Base-by-base conservation (phyloP, 1,140 invertebrate genomes). In the Tetramorium alpestre region DNA sequence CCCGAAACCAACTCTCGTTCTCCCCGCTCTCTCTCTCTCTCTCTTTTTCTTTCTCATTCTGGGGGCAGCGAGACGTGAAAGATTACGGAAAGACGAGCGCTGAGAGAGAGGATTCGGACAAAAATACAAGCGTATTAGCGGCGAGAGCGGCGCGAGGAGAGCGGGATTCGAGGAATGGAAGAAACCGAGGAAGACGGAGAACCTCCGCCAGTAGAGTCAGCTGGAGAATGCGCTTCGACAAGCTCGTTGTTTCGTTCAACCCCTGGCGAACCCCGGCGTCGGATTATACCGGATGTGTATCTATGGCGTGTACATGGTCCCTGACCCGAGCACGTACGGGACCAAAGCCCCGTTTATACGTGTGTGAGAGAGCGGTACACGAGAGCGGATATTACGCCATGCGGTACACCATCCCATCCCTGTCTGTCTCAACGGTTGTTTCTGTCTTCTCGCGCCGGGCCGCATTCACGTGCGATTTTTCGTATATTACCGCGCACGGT, bases 221-320 rank as follows among this genome's bases (percentile, higher is more conserved):
- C 22, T 54, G 49, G 47, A 60, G 64, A 88, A 54, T 56, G 60
- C 62, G 86, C 78, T 56, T 86, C 85, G 62, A 87, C 87, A 47
- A 60, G 51, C 28, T n/a, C 60, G 87, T 76, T 87, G 87, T 88
- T 89, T 73, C 64, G 85, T 77, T 78, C 56, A 25, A 87, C 64
- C 80, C 28, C 6, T 47, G 18, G 51, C 16, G 69, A 76, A 72
- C 77, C 62, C 70, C 47, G 41, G 7, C 78, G 62, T 58, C 60
- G 75, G 84, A 89, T 86, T 89, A 91, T 89, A 78, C 44, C 77
- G 82, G 78, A 80, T 84, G 81, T 90, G 81, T 87, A 77, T 90
- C 78, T 76, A 67, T 25, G 41, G 58, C 56, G 77, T 86, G 70
- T 70, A 77, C 41, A 85, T 60, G 88, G 73, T 62, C 56, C 58